Evolutionary conservation across 2,888 invertebrate genomes (phyloP), one percentile per base, ranked within the genome.

Genomic region (Notocelia uddmanniana): DNA sequence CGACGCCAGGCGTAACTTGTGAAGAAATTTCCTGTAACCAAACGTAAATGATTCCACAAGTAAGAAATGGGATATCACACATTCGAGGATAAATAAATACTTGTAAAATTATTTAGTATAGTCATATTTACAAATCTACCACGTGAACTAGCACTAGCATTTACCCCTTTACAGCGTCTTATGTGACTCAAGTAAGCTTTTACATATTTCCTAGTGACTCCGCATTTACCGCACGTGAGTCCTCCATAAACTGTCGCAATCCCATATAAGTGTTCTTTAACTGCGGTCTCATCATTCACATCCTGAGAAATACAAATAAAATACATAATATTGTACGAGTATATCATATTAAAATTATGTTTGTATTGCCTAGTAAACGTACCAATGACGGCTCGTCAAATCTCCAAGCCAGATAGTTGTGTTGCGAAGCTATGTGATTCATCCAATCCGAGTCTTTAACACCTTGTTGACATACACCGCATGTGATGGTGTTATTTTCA

Each of bases 371-470:
- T 13, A 45, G 3, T 21, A 23, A 52, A 60, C 52, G 15, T 63
- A 69, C 69, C n/a, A 69, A 45, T 1, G 48, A 23, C 13, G 26
- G 19, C 50, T 69, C 57, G n/a, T 37, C 63, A 13, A 3, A 54
- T 63, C 37, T 69, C 69, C 69, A 69, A 48, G 63, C 62, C 34
- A 63, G 18, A 45, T 69, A 63, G 34, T 69, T 63, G 34, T 69
- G 69, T 21, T 69, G 21, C n/a, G 63, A 63, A 23, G 69, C 48
- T 21, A 69, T 69, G 48, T 69, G 69, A 13, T 69, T n/a, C 26
- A 69, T 21, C 69, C 69, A 69, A 63, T 63, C 34, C 18, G 19
- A 45, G 13, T 48, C 57, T 34, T 57, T 31, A 21, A 69, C 55
- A 57, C 18, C 34, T 48, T 48, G 18, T 50, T 48, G 48, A 23